A percentile compares a stretch with the other conserved stretches of the same genome.
These are phyloP conservation scores for Phymatocera aterrima DNA, from an alignment of 2,888 invertebrate species.

Conservation along the genomic window DNA sequence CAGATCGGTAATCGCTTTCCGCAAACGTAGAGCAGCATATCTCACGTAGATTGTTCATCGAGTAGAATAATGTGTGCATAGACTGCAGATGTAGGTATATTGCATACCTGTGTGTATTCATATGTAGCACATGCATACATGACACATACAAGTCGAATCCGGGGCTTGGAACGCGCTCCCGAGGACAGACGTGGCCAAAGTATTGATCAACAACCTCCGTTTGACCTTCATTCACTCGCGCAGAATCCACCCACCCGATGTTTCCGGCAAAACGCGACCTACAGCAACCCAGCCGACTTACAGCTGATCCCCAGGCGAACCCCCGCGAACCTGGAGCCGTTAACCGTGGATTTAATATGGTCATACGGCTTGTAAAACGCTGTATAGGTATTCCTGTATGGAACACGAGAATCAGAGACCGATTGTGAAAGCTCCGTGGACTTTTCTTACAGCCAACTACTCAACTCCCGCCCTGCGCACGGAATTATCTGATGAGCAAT, in stretches of 20 bases:
- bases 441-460: no score
- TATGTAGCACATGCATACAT: not conserved
- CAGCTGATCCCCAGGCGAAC: constrained; percentile 39
- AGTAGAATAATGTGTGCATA: no score
- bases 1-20: no score
- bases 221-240: constrained; percentile 41
- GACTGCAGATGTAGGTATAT: not conserved
- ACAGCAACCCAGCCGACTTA: constrained; percentile 37
- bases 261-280: constrained; percentile 36
- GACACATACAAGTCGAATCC: not conserved
- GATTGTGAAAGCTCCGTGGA: no score
- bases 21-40: no score
- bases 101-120: not conserved
- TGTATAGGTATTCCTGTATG: not conserved
- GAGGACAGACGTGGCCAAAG: not conserved
- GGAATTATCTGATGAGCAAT: no score
- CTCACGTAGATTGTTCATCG: no score
- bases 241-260: constrained; percentile 34
- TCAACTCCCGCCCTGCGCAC: no score
- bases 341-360: not conserved
- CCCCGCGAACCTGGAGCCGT: not conserved
- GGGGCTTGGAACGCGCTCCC: not conserved
- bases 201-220: constrained; percentile 42
- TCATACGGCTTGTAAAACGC: no score
- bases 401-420: not conserved